phyloP scores from a whole-genome alignment of 2,888 invertebrate genomes.

The Taenaris catops region DNA sequence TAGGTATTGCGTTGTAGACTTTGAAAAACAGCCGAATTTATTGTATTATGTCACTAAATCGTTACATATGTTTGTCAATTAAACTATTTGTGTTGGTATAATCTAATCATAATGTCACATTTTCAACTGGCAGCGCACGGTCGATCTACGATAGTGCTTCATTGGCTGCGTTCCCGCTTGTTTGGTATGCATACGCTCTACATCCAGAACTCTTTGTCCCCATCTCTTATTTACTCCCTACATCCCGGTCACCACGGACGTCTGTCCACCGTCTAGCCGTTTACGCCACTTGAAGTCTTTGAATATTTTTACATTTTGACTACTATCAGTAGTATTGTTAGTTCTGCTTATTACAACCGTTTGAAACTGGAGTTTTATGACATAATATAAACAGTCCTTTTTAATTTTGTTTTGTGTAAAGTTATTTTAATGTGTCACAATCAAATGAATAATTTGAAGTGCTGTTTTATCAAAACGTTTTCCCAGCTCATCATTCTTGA shows the following conservation, averaged over 20 bases:
- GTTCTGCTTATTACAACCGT: no score
- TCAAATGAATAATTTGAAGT: no score
- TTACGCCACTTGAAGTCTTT: no score
- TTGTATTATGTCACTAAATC: conserved; percentile 15
- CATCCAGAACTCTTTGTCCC: conserved; percentile 48
- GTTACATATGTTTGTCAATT: conserved; percentile 16
- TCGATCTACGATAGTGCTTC: conserved; percentile 28
- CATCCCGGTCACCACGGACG: conserved; percentile 33
- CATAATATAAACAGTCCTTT: no score
- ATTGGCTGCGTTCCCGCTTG: conserved; percentile 65
- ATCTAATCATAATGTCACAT: conserved; percentile 40
- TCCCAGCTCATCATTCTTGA: no score
- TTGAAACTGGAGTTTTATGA: no score
- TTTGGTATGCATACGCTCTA: conserved; percentile 39
- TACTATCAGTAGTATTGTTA: no score
- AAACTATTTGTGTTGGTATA: conserved; percentile 27
- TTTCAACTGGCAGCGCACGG: conserved; percentile 33
- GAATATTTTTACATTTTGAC: no score
- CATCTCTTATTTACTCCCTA: conserved; percentile 18
- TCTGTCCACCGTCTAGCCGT: conserved; percentile 72
- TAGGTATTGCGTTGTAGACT: no score
- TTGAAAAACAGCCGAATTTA: not conserved
- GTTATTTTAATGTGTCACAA: no score
- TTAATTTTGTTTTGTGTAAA: no score
- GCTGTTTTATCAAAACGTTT: no score